A percentile compares a stretch with the other conserved stretches of the same genome.
Conservation (phyloP, 2,113 vertebrate genomes). For the Hippoglossus stenolepis region DNA sequence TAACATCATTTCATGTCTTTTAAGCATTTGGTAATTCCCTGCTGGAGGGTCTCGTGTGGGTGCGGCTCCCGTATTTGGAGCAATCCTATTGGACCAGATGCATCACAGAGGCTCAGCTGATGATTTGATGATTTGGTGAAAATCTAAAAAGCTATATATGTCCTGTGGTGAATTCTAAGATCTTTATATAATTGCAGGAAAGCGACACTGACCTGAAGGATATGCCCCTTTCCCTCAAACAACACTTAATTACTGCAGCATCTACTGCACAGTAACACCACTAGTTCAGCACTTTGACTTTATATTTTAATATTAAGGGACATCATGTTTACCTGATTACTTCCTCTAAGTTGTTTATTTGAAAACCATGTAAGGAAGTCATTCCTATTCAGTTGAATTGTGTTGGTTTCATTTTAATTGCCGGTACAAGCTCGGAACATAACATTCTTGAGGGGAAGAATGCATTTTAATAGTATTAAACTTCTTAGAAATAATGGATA, state of each 20-base stretch:
- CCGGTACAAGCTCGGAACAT: too few species aligned
- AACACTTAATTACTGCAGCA: not conserved
- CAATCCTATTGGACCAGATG: constrained; percentile 13
- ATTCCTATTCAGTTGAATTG: not conserved
- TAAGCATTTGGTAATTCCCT: constrained; percentile 51
- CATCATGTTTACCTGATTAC: not conserved
- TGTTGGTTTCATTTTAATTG: too few species aligned
- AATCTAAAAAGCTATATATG: constrained; percentile 5
- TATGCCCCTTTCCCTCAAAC: not conserved
- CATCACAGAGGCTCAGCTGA: constrained; percentile 37
- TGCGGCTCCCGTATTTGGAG: constrained; percentile 28
- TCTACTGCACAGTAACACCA: not conserved
- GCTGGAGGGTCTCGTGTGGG: constrained; percentile 56
- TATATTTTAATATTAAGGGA: not conserved
- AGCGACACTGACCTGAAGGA: constrained; percentile 5
- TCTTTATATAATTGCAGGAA: constrained; percentile 12
- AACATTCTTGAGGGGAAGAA: too few species aligned
- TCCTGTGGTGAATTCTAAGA: constrained; percentile 15
- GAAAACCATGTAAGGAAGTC: not conserved
- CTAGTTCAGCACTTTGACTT: not conserved
- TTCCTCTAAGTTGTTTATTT: not conserved
- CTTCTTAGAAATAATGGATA: too few species aligned
- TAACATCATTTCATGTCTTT: constrained; percentile 65
- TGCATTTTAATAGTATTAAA: too few species aligned
- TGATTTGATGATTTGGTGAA: constrained; percentile 45